These are phyloP conservation scores for Delichon dasypus DNA, from an alignment of 2,797 vertebrate species.

Conservation along the genomic window DNA sequence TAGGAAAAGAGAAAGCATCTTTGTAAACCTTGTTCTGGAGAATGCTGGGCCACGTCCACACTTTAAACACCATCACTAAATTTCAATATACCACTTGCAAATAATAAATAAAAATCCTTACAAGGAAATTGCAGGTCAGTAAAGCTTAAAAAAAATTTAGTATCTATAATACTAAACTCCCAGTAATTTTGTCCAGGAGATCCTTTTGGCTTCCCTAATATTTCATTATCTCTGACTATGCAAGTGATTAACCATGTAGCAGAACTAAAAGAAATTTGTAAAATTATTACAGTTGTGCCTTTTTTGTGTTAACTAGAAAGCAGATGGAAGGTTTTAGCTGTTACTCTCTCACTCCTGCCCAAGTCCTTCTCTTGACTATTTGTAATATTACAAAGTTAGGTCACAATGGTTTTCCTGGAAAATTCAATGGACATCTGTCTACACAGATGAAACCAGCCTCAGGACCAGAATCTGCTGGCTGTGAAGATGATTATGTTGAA, in stretches of 20 bases:
- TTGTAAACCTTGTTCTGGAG: background rate
- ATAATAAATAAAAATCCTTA: background rate
- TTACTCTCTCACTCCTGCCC: background rate
- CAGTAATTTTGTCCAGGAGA: background rate
- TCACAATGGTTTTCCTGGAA: background rate
- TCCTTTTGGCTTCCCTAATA: background rate
- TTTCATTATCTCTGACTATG: background rate
- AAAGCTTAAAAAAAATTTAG: background rate
- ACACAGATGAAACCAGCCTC: background rate
- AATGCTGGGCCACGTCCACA: accelerated
- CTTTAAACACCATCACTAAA: background rate
- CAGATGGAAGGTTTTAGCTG: background rate
- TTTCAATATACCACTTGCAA: background rate
- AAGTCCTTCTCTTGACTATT: background rate
- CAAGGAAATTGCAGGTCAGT: background rate
- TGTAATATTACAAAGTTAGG: background rate
- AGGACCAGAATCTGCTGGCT: background rate
- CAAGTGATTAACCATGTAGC: background rate
- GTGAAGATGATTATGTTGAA: background rate
- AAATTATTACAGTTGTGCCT: background rate
- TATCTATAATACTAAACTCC: background rate
- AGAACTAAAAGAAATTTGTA: background rate
- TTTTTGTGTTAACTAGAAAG: background rate
- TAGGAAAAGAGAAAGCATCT: slow-evolving; percentile 60
- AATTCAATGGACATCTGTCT: background rate